Base-by-base conservation (phyloP, 2,113 vertebrate genomes). In the Ophiodon elongatus region DNA sequence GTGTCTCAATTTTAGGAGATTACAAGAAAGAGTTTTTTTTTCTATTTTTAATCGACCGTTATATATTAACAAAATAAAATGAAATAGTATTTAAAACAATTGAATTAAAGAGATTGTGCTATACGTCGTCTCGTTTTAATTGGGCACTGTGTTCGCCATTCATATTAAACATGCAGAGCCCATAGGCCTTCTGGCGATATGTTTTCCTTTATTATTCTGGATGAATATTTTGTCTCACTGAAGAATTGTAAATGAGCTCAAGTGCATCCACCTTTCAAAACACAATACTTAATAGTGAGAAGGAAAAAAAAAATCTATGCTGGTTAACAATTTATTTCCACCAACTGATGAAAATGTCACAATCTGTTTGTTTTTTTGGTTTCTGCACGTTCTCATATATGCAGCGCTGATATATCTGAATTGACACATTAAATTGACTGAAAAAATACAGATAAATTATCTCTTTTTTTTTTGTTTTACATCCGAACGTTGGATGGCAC, bases 131-230 rank as follows among this genome's bases (percentile, higher is more conserved):
- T 73, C 47, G 25, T 85, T 88, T 79, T 88, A 89, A 87, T 86
- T 76, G 74, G 63, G 9, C 74, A 5, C 27, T 35, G 21, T 83
- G 78, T 69, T 83, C 52, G 71, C 78, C 88, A 67, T 84, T 83
- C 79, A 74, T 79, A 86, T 88, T 85, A 83, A 88, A 80, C 60
- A 88, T 52, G 68, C 68, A 25, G 35, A 73, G 79, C 52, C 85
- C 76, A 45, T 70, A 73, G 91, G 85, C 91, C 91, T 86, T 64
- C 79, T 90, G 85, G 89, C 73, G 45, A 76, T 70, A n/a, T 78
- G 76, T 85, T 85, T 75, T 47, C 27, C 54, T 72, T 85, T 83
- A 77, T 91, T 83, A 68, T 88, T 74, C 37, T 87, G 65, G 47
- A 17, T 29, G 71, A 89, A 85, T 80, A 39, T 76, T 78, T 39